Evolutionary conservation across 2,113 vertebrate species (phyloP).

Genomic region (Panthera uncia): DNA sequence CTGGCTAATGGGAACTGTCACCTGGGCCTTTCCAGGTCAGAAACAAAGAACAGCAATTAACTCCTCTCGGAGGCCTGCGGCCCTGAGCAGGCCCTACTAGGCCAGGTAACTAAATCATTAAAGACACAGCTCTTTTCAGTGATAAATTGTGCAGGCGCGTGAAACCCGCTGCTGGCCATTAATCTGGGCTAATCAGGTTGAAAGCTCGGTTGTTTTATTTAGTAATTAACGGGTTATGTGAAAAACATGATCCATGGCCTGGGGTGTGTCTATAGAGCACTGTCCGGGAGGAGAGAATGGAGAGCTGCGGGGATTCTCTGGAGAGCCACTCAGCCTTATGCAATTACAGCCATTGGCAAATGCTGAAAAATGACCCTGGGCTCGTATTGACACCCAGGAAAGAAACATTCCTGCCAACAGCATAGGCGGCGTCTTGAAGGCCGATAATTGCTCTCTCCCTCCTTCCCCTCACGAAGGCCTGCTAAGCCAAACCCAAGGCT

Average conservation of each 20-base stretch:
- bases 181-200: constrained; percentile 95
- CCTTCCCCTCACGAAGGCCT: background rate
- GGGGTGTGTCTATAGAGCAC: constrained; percentile 85
- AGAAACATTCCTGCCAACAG: constrained; percentile 78
- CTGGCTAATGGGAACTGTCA: constrained; percentile 92
- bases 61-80: constrained; percentile 86
- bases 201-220: constrained; percentile 91
- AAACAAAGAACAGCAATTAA: constrained; percentile 93
- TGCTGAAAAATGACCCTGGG: constrained; percentile 86
- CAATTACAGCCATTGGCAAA: constrained; percentile 84
- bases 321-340: constrained; percentile 83
- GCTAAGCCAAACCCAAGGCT: constrained; percentile 19
- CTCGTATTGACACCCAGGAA: constrained; percentile 81
- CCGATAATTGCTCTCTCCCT: constrained; percentile 77
- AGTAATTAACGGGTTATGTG: constrained; percentile 96
- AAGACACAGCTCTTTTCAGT: constrained; percentile 92
- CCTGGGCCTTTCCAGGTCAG: constrained; percentile 91
- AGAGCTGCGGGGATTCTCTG: constrained; percentile 81
- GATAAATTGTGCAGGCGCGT: constrained; percentile 93
- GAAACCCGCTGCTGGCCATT: constrained; percentile 94
- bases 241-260: constrained; percentile 89
- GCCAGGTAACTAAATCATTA: constrained; percentile 93
- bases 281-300: constrained; percentile 84
- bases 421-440: constrained; percentile 56
- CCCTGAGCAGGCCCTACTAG: constrained; percentile 85